Evolutionary conservation across 2,113 vertebrate genomes (phyloP).

Genomic region (Cettia cetti): DNA sequence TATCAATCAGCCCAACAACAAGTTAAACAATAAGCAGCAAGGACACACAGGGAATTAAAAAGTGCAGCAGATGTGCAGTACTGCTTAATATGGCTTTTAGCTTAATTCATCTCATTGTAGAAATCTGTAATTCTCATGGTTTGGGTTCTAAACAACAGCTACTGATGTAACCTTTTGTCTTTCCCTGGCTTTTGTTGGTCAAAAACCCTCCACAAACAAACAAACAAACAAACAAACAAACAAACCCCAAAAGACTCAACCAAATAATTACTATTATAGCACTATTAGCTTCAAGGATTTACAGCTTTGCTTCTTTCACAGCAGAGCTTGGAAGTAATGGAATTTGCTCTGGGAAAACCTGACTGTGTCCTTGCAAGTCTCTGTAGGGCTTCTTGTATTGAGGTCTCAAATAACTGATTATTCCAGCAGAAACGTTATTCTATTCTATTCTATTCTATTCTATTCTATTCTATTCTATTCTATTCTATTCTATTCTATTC

Average conservation of each 20-base stretch:
- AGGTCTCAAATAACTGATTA: background rate
- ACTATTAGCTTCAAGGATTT: conserved; percentile 19
- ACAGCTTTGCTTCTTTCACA: background rate
- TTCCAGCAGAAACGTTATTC: background rate
- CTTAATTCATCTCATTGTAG: conserved; percentile 31
- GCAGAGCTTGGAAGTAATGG: background rate
- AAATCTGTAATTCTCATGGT: conserved; percentile 21
- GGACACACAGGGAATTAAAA: background rate
- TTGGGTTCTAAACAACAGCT: background rate
- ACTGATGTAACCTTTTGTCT: conserved; percentile 9
- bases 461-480: background rate
- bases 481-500: background rate
- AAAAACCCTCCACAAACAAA: background rate
- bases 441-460: background rate
- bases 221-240: background rate
- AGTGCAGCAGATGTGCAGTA: background rate
- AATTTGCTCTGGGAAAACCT: background rate
- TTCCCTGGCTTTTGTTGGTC: background rate
- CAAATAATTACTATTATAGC: background rate
- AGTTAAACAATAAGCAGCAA: background rate
- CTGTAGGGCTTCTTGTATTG: background rate
- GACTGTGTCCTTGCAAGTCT: background rate
- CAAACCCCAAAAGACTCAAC: too few relatives aligned
- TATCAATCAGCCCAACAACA: background rate
- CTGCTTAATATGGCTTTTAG: conserved; percentile 46